Evolutionary conservation across 2,113 vertebrate species (phyloP).

Genomic region (human (Homo sapiens)): DNA sequence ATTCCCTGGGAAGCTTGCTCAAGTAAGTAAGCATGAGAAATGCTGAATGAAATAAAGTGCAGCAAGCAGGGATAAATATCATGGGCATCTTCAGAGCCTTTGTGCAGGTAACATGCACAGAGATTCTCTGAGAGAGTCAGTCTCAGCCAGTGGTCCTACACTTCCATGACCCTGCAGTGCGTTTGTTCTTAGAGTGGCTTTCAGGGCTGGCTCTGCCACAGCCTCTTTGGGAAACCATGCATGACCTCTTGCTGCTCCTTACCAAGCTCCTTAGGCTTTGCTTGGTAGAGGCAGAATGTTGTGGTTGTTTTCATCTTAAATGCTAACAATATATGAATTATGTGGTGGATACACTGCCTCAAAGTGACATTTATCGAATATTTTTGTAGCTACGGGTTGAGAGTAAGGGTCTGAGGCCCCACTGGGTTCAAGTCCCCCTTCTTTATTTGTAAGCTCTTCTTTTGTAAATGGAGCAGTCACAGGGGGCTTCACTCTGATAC

Average conservation of each 20-base stretch:
- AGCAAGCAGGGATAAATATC: rapidly evolving
- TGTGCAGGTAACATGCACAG: rapidly evolving
- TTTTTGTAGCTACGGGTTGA: background rate
- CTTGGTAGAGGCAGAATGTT: background rate
- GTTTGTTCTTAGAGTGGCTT: background rate
- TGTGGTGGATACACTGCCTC: background rate
- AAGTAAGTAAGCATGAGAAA: background rate
- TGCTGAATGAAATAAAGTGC: too few species aligned
- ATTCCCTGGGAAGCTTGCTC: background rate
- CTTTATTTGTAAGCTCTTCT: background rate
- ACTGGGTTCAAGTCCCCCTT: background rate
- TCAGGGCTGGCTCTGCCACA: rapidly evolving
- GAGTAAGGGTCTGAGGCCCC: background rate
- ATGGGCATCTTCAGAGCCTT: rapidly evolving
- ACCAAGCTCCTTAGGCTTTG: background rate
- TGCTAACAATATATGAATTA: background rate
- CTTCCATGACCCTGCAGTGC: rapidly evolving
- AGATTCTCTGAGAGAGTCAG: rapidly evolving
- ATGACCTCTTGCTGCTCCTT: background rate
- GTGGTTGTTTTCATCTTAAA: background rate
- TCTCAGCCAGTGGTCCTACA: background rate
- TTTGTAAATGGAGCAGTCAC: background rate
- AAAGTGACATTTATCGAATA: background rate
- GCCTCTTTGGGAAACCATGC: background rate
- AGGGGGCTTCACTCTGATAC: rapidly evolving